Evolutionary conservation across 2,888 invertebrate species (phyloP).

Genomic region (Drosophila limbata): DNA sequence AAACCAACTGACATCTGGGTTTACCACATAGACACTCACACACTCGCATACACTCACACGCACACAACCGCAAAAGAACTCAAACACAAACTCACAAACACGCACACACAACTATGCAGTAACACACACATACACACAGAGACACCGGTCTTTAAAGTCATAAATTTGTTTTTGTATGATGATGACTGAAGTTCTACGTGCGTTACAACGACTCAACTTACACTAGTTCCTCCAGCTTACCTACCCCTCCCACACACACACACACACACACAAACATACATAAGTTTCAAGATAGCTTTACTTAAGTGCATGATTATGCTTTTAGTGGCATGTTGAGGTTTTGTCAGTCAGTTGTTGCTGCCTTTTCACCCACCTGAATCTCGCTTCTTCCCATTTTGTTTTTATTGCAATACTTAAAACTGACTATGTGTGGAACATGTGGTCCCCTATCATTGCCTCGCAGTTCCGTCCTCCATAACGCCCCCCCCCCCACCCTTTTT

Average conservation of each 20-base stretch:
- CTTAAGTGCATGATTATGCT: slow-evolving; percentile 80
- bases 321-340: slow-evolving; percentile 80
- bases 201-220: slow-evolving; percentile 62
- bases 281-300: slow-evolving; percentile 63
- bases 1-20: slow-evolving; percentile 35
- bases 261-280: slow-evolving; percentile 3
- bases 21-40: slow-evolving; percentile 17
- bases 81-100: background rate
- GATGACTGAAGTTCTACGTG: slow-evolving; percentile 79
- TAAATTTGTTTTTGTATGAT: slow-evolving; percentile 79
- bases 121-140: background rate
- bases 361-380: slow-evolving; percentile 31
- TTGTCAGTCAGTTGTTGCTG: slow-evolving; percentile 70
- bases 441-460: slow-evolving; percentile 26
- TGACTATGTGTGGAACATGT: slow-evolving; percentile 47
- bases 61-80: slow-evolving; percentile 7
- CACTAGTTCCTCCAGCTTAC: slow-evolving; percentile 34
- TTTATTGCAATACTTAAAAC: slow-evolving; percentile 59
- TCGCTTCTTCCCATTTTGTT: slow-evolving; percentile 39
- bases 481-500: slow-evolving; percentile 1
- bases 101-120: background rate
- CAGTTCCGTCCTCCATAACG: background rate
- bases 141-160: slow-evolving; percentile 61
- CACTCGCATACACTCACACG: slow-evolving; percentile 1
- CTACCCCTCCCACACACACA: slow-evolving; percentile 6